Conservation (phyloP, 2,797 vertebrate genomes). For the Otolemur crassicaudatus region DNA sequence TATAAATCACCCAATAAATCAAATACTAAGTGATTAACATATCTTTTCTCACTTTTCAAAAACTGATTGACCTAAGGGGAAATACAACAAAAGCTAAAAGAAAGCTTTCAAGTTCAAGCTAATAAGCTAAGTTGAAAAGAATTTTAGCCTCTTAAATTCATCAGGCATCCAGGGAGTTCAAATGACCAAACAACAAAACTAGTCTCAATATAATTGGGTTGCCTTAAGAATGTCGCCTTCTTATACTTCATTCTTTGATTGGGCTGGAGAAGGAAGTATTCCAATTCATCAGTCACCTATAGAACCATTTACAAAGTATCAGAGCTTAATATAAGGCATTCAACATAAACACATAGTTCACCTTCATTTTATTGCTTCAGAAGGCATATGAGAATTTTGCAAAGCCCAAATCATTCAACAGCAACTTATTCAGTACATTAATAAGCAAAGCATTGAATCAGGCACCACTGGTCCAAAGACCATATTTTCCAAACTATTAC, state of each 20-base stretch:
- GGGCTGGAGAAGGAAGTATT: background rate
- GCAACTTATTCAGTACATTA: background rate
- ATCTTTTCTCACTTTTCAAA: constrained; percentile 36
- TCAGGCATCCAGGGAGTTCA: background rate
- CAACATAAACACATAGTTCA: constrained; percentile 6
- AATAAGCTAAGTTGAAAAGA: background rate
- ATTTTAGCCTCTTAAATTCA: constrained; percentile 33
- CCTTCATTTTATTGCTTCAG: constrained; percentile 19
- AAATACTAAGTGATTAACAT: constrained; percentile 30
- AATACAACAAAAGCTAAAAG: constrained; percentile 53
- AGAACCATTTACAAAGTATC: constrained; percentile 29
- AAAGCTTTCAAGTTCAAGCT: constrained; percentile 50
- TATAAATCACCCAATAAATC: constrained; percentile 45
- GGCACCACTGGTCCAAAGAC: background rate
- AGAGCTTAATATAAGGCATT: background rate
- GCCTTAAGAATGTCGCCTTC: background rate
- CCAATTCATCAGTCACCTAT: background rate
- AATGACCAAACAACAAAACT: constrained; percentile 43
- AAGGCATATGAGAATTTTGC: background rate
- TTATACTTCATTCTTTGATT: background rate
- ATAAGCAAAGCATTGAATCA: background rate
- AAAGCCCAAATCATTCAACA: background rate
- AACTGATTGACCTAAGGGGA: background rate
- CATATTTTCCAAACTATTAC: constrained; percentile 19
- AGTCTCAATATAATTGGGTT: background rate